Percentiles rank a stretch among this genome's conserved stretches.
Conservation (phyloP, 2,888 invertebrate species). For the Pardosa pseudoannulata region DNA sequence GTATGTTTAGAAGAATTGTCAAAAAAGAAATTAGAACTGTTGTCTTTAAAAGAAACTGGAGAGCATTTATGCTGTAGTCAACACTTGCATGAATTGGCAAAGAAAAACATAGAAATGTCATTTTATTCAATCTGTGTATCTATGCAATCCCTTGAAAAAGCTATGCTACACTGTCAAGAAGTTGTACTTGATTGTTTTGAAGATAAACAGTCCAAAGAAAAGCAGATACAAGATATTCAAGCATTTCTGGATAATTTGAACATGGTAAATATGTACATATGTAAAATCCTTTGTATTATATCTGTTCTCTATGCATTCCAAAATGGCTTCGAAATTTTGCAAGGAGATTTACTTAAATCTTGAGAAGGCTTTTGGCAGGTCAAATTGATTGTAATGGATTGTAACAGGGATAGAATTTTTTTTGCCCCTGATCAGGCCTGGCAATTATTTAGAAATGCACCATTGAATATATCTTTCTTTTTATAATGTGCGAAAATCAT, state of each 20-base stretch:
- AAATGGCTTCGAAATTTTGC: too few species aligned
- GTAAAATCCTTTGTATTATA: too few species aligned
- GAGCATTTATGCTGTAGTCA: neutral
- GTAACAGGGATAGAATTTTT: too few species aligned
- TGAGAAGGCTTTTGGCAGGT: too few species aligned
- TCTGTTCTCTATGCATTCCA: too few species aligned
- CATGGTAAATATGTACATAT: too few species aligned
- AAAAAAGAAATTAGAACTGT: neutral
- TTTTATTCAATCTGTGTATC: neutral
- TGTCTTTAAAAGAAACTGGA: neutral
- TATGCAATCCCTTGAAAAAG: conserved; percentile 24
- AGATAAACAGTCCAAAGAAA: neutral
- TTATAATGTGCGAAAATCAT: too few species aligned
- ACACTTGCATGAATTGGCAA: conserved; percentile 11
- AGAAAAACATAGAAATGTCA: conserved; percentile 5
- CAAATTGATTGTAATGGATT: too few species aligned
- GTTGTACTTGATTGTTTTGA: neutral
- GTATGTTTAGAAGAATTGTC: neutral
- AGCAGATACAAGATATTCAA: neutral
- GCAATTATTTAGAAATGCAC: too few species aligned
- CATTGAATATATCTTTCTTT: too few species aligned
- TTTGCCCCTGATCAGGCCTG: too few species aligned
- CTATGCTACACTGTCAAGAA: neutral
- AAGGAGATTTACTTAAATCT: too few species aligned
- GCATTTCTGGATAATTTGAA: conserved; percentile 2